Percentiles rank a stretch among this genome's conserved stretches.
Evolutionary conservation across 2,888 invertebrate genomes (phyloP).

Genomic region (Orthonychiurus folsomi): DNA sequence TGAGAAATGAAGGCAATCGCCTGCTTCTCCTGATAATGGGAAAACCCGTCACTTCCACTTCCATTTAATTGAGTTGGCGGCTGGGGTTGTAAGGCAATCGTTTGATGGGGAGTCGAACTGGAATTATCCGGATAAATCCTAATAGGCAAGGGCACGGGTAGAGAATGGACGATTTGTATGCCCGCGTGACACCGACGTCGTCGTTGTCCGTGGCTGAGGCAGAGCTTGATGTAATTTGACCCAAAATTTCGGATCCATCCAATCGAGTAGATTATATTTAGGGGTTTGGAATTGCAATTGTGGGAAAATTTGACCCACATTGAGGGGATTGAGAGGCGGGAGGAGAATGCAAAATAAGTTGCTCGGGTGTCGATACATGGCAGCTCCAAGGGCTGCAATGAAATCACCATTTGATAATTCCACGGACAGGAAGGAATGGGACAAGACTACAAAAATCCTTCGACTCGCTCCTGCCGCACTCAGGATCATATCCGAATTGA

Average conservation of each 20-base stretch:
- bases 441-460: conserved; percentile 75
- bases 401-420: conserved; percentile 79
- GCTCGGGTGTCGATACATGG: conserved; percentile 23
- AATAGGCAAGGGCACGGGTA: too few species aligned
- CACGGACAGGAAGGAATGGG: conserved; percentile 73
- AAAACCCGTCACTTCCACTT: too few species aligned
- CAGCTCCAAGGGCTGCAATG: conserved; percentile 65
- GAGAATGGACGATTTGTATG: too few species aligned
- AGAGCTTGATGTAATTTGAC: conserved; percentile 29
- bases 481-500: conserved; percentile 75
- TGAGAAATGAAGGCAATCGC: not conserved
- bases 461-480: conserved; percentile 77
- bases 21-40: not conserved
- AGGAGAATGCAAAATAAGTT: conserved; percentile 11
- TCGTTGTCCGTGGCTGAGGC: conserved; percentile 9
- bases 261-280: conserved; percentile 18
- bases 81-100: too few species aligned
- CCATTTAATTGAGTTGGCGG: too few species aligned
- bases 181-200: too few species aligned
- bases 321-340: not conserved
- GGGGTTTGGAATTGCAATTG: not conserved
- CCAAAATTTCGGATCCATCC: conserved; percentile 37
- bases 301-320: not conserved
- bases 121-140: too few species aligned
- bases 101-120: too few species aligned